Conservation (phyloP, 2,797 vertebrate genomes). For the Adelosebastes latens region DNA sequence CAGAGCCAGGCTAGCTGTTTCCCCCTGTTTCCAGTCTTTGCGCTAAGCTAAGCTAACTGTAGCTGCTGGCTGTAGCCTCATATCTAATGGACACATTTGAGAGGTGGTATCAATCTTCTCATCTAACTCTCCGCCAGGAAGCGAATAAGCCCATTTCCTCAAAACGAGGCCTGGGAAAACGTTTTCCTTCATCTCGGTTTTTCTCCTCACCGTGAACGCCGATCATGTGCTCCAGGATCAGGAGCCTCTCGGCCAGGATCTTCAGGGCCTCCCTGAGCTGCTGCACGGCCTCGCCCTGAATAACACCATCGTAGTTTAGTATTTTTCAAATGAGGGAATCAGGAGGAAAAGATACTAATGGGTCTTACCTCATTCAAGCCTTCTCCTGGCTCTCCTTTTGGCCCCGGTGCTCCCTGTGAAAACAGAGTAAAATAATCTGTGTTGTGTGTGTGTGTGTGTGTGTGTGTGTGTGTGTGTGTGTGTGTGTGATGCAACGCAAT, state of each 20-base stretch:
- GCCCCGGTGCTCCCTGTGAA: conserved; percentile 86
- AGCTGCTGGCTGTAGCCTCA: neutral
- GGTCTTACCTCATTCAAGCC: conserved; percentile 85
- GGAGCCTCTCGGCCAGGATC: conserved; percentile 95
- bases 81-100: neutral
- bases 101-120: neutral
- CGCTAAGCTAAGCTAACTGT: conserved; percentile 13
- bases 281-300: conserved; percentile 89
- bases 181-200: conserved; percentile 42
- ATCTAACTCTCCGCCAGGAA: neutral
- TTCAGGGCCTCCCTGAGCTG: conserved; percentile 96
- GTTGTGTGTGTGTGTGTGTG: neutral
- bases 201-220: conserved; percentile 90
- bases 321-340: conserved; percentile 15
- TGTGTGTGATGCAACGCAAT: conserved; percentile 6
- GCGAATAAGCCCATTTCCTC: neutral
- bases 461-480: neutral
- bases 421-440: conserved; percentile 8
- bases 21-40: neutral
- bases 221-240: conserved; percentile 98
- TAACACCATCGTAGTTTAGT: conserved; percentile 5
- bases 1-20: neutral
- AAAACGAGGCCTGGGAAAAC: neutral
- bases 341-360: neutral
- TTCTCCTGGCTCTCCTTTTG: conserved; percentile 89